Conservation (phyloP, 2,113 vertebrate genomes). For the Albula goreensis region DNA sequence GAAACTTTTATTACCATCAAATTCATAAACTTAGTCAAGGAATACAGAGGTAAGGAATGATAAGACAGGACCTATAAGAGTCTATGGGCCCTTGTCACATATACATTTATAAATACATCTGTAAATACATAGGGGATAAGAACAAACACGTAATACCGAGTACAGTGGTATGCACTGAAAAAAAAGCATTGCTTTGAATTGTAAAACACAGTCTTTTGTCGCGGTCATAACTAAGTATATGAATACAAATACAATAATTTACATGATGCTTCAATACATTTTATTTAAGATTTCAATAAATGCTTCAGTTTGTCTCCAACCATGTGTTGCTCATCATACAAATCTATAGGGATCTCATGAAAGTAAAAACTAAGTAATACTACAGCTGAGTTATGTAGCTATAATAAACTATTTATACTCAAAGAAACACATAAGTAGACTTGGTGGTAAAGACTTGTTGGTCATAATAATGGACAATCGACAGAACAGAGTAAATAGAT, state of each 20-base stretch:
- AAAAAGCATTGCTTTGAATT: slow-evolving; percentile 58
- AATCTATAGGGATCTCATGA: slow-evolving; percentile 28
- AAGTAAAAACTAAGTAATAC: slow-evolving; percentile 35
- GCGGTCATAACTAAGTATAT: slow-evolving; percentile 55
- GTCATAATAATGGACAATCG: slow-evolving; percentile 22
- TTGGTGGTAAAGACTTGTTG: background rate
- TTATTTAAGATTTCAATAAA: slow-evolving; percentile 45
- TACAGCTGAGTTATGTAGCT: slow-evolving; percentile 12
- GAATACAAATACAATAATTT: slow-evolving; percentile 43
- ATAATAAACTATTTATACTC: slow-evolving; percentile 23
- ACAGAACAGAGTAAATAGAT: slow-evolving; percentile 13
- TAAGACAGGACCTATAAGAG: slow-evolving; percentile 55
- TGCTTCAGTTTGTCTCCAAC: slow-evolving; percentile 14
- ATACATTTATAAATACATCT: slow-evolving; percentile 59
- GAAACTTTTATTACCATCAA: slow-evolving; percentile 70
- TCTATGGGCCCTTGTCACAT: slow-evolving; percentile 54
- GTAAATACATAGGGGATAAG: slow-evolving; percentile 49
- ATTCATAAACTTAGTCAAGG: slow-evolving; percentile 63
- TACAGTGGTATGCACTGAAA: slow-evolving; percentile 50
- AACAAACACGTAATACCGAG: slow-evolving; percentile 52
- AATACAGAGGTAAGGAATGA: slow-evolving; percentile 64
- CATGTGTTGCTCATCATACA: slow-evolving; percentile 36
- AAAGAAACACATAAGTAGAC: slow-evolving; percentile 13
- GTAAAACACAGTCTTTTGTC: slow-evolving; percentile 58
- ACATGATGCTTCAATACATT: slow-evolving; percentile 11